Evolutionary conservation across 2,888 invertebrate genomes (phyloP), one percentile per base, ranked within the genome.

Genomic region (Beris chalybata): DNA sequence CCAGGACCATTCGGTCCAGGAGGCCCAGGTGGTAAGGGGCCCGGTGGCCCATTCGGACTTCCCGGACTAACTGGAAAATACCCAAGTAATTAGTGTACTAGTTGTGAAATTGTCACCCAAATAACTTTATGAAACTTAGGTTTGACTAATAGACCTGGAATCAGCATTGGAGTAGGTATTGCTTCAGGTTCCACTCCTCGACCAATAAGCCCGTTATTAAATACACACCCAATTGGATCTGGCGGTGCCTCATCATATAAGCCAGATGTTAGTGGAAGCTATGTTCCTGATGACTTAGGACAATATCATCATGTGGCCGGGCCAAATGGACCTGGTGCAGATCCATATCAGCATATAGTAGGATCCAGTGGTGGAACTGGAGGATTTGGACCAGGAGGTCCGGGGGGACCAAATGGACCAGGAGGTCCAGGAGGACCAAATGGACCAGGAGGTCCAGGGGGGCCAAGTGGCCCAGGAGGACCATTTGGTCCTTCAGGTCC

Each of bases 401-500:
- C 78, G 52, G 72, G 74, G 30, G 77, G 79, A 13, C 78, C 76
- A 43, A 69, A 73, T 30, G 74, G 75, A 47, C 74, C 74, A n/a
- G 74, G 74, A 7, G 65, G 65, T n/a, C 45, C 45, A 45, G 30
- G 30, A 2, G 61, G 61, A 13, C 61, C 61, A 50, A 32, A 59
- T 13, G 70, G 69, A 32, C 71, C 56, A 38, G 67, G 67, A n/a
- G 71, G 72, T 22, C 22, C 22, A 22, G 22, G 22, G 22, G 22
- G 22, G 3, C 22, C 22, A 22, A 22, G 22, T 22, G 22, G 22
- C 45, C 82, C 82, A 43, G 72, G 70, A 65, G 78, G 77, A 29
- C 82, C 83, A 53, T 74, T 76, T 22, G 73, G 74, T 12, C 80
- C 76, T 4, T 74, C 73, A 9, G 69, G 69, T 11, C 66, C 68